Conservation (phyloP, 2,113 vertebrate species). For the Sinosuthora webbiana region DNA sequence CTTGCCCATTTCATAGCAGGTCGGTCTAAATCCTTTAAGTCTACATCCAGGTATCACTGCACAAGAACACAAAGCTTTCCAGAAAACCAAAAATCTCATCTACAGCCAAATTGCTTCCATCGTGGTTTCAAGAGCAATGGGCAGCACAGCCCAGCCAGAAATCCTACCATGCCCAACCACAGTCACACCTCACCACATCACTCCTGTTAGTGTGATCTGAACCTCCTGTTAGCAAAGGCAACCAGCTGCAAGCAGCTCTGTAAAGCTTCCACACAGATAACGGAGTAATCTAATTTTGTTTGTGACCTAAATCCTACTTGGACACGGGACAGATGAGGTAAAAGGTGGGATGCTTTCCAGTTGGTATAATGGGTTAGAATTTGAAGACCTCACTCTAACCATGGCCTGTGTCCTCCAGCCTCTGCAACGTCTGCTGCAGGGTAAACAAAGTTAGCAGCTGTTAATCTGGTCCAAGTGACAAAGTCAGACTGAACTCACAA, state of each 20-base stretch:
- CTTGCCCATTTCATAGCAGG: background rate
- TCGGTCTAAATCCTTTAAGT: background rate
- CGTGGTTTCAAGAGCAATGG: background rate
- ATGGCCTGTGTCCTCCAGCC: background rate
- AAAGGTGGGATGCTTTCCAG: constrained; percentile 9
- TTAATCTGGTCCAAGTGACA: background rate
- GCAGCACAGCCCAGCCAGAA: background rate
- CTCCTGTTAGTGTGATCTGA: background rate
- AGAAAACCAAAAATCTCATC: background rate
- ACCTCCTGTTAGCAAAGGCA: background rate
- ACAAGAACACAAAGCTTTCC: background rate
- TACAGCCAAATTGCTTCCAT: background rate
- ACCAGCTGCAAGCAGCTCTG: background rate
- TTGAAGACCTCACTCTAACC: background rate
- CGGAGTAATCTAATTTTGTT: background rate
- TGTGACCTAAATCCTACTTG: constrained; percentile 11
- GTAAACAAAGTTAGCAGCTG: background rate
- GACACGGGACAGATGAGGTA: background rate
- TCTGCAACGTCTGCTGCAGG: background rate
- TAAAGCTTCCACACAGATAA: background rate
- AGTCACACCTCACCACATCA: background rate
- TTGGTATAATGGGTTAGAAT: background rate
- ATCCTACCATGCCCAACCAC: background rate
- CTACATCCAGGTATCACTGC: background rate
- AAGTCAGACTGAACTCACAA: background rate